These are phyloP conservation scores for Lithobates pipiens DNA, from an alignment of 2,797 vertebrate species.

Conservation along the genomic window DNA sequence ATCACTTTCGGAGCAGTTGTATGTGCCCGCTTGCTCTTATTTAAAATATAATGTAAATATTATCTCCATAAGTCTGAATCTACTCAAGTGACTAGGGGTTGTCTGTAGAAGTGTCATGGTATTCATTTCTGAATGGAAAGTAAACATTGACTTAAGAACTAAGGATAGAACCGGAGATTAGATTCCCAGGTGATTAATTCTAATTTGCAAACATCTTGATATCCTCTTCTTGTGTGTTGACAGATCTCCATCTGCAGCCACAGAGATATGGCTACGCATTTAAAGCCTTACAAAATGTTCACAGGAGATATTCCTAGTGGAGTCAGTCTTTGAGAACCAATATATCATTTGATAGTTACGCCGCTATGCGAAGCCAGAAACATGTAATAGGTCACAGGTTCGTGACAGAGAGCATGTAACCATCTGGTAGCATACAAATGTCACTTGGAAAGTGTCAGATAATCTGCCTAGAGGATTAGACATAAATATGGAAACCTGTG, in stretches of 20 bases:
- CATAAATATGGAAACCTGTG: neutral
- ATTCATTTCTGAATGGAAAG: neutral
- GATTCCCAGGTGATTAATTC: neutral
- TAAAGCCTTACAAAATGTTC: neutral
- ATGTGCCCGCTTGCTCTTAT: too few species aligned
- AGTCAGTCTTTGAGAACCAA: neutral
- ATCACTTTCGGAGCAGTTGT: too few species aligned
- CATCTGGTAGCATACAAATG: conserved; percentile 21
- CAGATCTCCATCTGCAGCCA: neutral
- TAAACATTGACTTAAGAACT: neutral
- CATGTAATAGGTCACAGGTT: conserved; percentile 28
- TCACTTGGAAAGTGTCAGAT: conserved; percentile 4
- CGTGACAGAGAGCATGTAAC: conserved; percentile 12
- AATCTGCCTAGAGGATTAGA: neutral
- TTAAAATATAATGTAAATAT: too few species aligned
- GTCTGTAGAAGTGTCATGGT: neutral
- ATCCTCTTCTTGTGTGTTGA: neutral
- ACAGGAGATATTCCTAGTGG: neutral
- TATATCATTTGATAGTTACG: neutral
- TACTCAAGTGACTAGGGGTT: neutral
- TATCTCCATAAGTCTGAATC: neutral
- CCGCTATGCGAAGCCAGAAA: neutral
- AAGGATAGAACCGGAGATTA: neutral
- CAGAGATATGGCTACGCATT: neutral
- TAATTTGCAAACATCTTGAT: conserved; percentile 17